A percentile compares a stretch with the other conserved stretches of the same genome.
phyloP scores from a whole-genome alignment of 1,140 invertebrate species.

The Radopholus similis region DNA sequence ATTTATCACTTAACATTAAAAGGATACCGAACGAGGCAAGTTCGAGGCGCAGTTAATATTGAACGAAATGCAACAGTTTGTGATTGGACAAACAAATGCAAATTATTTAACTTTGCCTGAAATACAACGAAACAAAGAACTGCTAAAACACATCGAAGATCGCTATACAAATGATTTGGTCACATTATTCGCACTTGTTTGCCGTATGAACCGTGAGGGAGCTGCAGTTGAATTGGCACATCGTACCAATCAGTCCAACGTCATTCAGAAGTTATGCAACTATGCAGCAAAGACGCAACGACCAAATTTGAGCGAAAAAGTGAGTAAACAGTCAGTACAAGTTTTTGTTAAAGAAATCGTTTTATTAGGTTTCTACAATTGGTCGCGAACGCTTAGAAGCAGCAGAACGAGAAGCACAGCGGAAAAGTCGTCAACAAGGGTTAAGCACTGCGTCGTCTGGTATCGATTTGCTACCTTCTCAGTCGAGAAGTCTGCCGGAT shows the following conservation, averaged over 20 bases:
- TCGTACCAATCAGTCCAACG: conserved; percentile 9
- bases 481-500: too few relatives aligned
- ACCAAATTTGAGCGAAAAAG: conserved; percentile 20
- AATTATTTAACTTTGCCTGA: neutral
- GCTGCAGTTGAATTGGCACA: conserved; percentile 23
- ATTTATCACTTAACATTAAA: neutral
- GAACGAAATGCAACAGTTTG: conserved; percentile 16
- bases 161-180: neutral
- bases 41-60: conserved; percentile 17
- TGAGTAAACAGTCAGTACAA: neutral
- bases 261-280: conserved; percentile 20
- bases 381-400: conserved; percentile 7
- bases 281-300: conserved; percentile 17
- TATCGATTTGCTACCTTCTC: too few relatives aligned
- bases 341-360: neutral
- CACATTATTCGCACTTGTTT: neutral
- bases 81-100: neutral
- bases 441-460: too few relatives aligned
- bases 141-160: neutral
- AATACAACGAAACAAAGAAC: neutral
- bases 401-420: conserved; percentile 1
- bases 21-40: conserved; percentile 16
- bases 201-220: conserved; percentile 7
- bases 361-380: conserved; percentile 1
- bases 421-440: neutral